These are phyloP conservation scores for Aphis gossypii DNA, from an alignment of 1,140 invertebrate genomes.

Conservation along the genomic window DNA sequence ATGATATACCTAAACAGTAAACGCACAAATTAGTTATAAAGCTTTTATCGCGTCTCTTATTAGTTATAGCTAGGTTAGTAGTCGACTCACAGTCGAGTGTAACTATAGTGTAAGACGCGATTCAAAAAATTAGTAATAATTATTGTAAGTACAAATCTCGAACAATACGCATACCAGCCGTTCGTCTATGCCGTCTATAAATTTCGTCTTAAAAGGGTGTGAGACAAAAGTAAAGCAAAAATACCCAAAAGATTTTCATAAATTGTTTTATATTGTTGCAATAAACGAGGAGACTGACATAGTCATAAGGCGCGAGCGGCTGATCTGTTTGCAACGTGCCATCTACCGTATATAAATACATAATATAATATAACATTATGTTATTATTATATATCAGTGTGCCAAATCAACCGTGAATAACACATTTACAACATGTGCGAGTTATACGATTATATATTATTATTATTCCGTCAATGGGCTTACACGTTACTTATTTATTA, in stretches of 20 bases:
- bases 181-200: no score
- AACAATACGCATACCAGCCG: neutral
- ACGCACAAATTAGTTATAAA: neutral
- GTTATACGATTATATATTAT: neutral
- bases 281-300: neutral
- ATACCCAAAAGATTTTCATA: neutral
- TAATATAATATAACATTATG: neutral
- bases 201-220: neutral
- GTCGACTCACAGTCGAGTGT: neutral
- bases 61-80: no score
- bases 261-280: neutral
- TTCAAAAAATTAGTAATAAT: neutral
- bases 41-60: neutral
- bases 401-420: slow-evolving; percentile 48
- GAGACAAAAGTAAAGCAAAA: neutral
- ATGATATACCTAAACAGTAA: neutral
- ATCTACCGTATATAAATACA: neutral
- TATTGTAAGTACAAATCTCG: neutral
- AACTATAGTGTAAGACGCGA: neutral
- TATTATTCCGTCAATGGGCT: neutral
- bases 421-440: slow-evolving; percentile 12
- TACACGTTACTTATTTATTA: slow-evolving; percentile 1
- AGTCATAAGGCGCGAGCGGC: neutral
- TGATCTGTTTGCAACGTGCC: neutral
- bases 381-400: neutral